Evolutionary conservation across 2,888 invertebrate species (phyloP).

Genomic region (Antheraea yamamai): DNA sequence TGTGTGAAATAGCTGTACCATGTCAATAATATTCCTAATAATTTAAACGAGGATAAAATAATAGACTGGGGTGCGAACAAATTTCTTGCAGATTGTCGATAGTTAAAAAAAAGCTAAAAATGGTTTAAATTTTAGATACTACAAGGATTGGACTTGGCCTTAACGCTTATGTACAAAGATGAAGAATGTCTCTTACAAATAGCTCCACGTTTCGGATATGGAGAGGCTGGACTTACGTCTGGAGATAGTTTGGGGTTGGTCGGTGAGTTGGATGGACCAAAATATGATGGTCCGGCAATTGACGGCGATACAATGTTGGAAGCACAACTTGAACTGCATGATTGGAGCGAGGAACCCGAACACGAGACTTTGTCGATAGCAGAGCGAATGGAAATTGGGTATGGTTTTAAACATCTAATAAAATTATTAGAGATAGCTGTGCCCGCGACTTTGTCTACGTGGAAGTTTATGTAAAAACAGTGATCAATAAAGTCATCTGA

Average conservation of each 20-base stretch:
- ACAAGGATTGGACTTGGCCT: slow-evolving; percentile 92
- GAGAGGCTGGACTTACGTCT: slow-evolving; percentile 85
- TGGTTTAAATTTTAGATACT: slow-evolving; percentile 69
- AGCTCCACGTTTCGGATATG: slow-evolving; percentile 92
- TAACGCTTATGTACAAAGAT: slow-evolving; percentile 92
- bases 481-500: too few species aligned
- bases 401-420: slow-evolving; percentile 8
- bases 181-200: slow-evolving; percentile 89
- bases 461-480: too few species aligned
- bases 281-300: slow-evolving; percentile 80
- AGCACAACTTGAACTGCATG: slow-evolving; percentile 88
- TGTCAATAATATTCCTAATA: not conserved
- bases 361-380: slow-evolving; percentile 84
- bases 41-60: not conserved
- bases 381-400: slow-evolving; percentile 90
- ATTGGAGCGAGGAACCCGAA: slow-evolving; percentile 85
- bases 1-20: too few species aligned
- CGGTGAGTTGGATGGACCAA: slow-evolving; percentile 57
- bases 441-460: too few species aligned
- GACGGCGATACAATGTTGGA: slow-evolving; percentile 85
- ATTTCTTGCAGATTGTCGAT: not conserved
- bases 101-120: not conserved
- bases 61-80: not conserved
- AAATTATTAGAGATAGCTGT: not conserved
- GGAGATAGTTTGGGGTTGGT: slow-evolving; percentile 68